Conservation (phyloP, 2,797 vertebrate species). For the Spondyliosoma cantharus region DNA sequence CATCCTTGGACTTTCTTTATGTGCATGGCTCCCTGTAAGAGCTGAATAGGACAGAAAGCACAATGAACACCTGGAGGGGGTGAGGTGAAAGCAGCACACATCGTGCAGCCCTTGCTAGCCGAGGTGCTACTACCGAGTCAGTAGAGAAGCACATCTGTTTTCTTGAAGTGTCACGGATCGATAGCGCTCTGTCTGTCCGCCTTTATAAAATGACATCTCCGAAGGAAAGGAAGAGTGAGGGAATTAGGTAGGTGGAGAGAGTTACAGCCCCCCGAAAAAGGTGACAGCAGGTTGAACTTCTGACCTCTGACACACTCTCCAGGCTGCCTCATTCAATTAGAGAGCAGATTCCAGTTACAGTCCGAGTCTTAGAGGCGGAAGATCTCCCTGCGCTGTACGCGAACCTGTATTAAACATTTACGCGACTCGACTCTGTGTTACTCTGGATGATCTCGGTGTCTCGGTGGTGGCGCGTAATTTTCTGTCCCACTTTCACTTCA, state of each 20-base stretch:
- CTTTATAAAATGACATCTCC: conserved; percentile 65
- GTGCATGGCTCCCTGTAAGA: conserved; percentile 54
- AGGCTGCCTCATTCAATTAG: conserved; percentile 67
- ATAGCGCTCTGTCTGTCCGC: conserved; percentile 60
- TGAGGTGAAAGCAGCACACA: conserved; percentile 62
- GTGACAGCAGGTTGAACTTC: conserved; percentile 61
- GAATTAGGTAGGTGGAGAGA: conserved; percentile 54
- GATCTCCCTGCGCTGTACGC: conserved; percentile 14
- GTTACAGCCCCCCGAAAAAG: conserved; percentile 40
- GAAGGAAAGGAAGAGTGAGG: conserved; percentile 43
- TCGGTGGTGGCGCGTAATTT: conserved; percentile 1
- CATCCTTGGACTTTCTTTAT: conserved; percentile 51
- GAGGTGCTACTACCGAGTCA: conserved; percentile 35
- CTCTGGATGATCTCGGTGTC: conserved; percentile 9
- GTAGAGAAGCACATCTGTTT: conserved; percentile 65
- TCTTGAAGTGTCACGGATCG: conserved; percentile 65
- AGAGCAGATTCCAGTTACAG: conserved; percentile 50
- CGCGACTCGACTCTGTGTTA: conserved; percentile 19
- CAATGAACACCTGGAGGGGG: conserved; percentile 38
- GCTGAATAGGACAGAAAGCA: conserved; percentile 59
- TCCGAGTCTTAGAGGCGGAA: conserved; percentile 32
- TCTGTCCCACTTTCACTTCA: conserved; percentile 27
- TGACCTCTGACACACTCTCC: conserved; percentile 56
- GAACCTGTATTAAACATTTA: conserved; percentile 58
- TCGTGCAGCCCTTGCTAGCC: conserved; percentile 44